Evolutionary conservation across 1,140 invertebrate genomes (phyloP).

Genomic region (Trichonephila clavipes): DNA sequence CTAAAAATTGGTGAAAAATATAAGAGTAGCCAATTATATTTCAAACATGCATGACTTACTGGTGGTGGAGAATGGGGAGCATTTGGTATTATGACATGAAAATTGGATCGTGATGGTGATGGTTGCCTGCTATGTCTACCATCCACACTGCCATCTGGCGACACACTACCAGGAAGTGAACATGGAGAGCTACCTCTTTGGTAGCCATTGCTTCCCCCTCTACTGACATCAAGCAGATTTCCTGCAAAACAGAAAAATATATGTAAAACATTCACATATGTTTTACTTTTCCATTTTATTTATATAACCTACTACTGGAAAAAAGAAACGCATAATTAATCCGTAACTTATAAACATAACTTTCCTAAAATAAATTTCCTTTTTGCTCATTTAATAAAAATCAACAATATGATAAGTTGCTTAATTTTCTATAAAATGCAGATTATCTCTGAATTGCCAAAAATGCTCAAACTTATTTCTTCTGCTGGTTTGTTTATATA

Average conservation of each 20-base stretch:
- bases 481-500: too few relatives aligned
- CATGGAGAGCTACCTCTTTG: slow-evolving; percentile 73
- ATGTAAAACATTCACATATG: not conserved
- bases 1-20: too few relatives aligned
- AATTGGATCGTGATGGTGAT: slow-evolving; percentile 67
- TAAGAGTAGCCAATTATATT: too few relatives aligned
- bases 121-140: slow-evolving; percentile 71
- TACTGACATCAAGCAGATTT: slow-evolving; percentile 71
- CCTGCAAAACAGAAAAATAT: slow-evolving; percentile 22
- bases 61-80: slow-evolving; percentile 63
- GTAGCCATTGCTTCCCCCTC: slow-evolving; percentile 71
- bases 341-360: too few relatives aligned
- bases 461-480: too few relatives aligned
- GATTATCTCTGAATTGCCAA: too few relatives aligned
- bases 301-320: too few relatives aligned
- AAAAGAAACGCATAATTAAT: too few relatives aligned
- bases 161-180: slow-evolving; percentile 72
- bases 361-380: too few relatives aligned
- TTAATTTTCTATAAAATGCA: too few relatives aligned
- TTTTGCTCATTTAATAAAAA: too few relatives aligned
- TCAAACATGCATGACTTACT: not conserved
- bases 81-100: slow-evolving; percentile 71
- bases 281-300: not conserved
- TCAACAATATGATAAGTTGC: too few relatives aligned
- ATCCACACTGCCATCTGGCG: slow-evolving; percentile 67